Base-by-base conservation (phyloP, 2,797 vertebrate genomes). In the Loriculus beryllinus region DNA sequence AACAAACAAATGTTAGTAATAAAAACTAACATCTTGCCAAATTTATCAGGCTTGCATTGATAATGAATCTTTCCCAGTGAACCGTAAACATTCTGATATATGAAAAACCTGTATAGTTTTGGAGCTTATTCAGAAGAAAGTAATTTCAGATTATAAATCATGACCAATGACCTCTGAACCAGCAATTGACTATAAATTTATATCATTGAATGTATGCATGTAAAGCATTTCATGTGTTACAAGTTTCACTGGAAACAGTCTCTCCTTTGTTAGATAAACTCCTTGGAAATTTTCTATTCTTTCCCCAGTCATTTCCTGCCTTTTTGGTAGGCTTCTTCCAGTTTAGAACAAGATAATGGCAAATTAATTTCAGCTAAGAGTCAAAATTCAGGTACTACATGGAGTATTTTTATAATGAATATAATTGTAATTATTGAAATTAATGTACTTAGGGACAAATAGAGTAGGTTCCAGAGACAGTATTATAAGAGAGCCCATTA, bases 381-480 rank as follows among this genome's bases (percentile, higher is more conserved):
- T 74, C 63, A 92, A 45, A 85, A 21, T 51, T 75, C 47, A 75
- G 91, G 45, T 93, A 79, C 57, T 29, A 57, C 45, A 76, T 48
- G 51, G 22, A 92, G 63, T 68, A 87, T 76, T 74, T 92, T 84
- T 80, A 91, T 91, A 93, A 93, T 91, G 7, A 86, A 80, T 68
- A 56, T 85, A 93, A 93, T 81, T 85, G 86, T 72, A 92, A 76
- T 95, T 90, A 86, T 70, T 72, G 76, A 92, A 79, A 88, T 92
- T 68, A 92, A 79, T 35, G 76, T 82, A 71, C 62, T 87, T 75
- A 83, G 63, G 49, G 67, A 77, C 63, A 92, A 89, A 93, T 62
- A 60, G 67, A 65, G 77, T 35, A 51, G 77, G 51, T 89, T 86
- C 62, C 81, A 83, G 70, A 92, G 76, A 74, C 18, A 89, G 15